Evolutionary conservation across 1,140 invertebrate species (phyloP).

Genomic region (Akabosia matsudoensis): DNA sequence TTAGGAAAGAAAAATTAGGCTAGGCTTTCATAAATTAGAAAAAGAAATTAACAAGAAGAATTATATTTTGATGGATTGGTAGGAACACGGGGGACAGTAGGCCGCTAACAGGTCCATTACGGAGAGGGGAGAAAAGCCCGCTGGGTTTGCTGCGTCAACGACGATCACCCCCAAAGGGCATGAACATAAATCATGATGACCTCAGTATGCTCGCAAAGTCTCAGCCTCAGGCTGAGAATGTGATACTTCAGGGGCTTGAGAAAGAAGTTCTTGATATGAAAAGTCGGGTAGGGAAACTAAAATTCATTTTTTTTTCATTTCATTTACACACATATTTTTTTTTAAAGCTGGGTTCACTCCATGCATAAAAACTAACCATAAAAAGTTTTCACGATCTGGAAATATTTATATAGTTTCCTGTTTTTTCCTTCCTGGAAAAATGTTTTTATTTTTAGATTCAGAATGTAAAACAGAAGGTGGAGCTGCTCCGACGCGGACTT

Average conservation of each 20-base stretch:
- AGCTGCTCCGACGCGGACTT: constrained; percentile 71
- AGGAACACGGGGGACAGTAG: constrained; percentile 73
- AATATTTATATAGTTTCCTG: neutral
- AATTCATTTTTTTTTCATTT: constrained; percentile 7
- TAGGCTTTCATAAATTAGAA: no score
- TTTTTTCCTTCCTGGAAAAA: neutral
- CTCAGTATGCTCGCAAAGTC: constrained; percentile 77
- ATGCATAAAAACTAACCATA: no score
- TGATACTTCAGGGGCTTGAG: constrained; percentile 84
- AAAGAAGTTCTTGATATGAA: constrained; percentile 88
- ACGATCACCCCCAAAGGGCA: constrained; percentile 87
- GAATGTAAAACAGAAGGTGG: constrained; percentile 87
- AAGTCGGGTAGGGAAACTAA: constrained; percentile 88
- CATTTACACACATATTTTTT: neutral
- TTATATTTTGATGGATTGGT: constrained; percentile 47
- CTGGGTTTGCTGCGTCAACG: constrained; percentile 68
- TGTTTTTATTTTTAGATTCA: constrained; percentile 69
- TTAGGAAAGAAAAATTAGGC: no score
- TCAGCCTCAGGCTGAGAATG: constrained; percentile 68
- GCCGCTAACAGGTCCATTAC: constrained; percentile 64
- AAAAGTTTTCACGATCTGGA: no score
- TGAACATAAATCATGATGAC: constrained; percentile 96
- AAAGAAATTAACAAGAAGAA: constrained; percentile 3
- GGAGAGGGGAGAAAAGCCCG: constrained; percentile 50
- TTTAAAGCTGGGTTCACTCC: no score